phyloP scores from a whole-genome alignment of 2,888 invertebrate species.

The Rhagophthalmus giganteus region DNA sequence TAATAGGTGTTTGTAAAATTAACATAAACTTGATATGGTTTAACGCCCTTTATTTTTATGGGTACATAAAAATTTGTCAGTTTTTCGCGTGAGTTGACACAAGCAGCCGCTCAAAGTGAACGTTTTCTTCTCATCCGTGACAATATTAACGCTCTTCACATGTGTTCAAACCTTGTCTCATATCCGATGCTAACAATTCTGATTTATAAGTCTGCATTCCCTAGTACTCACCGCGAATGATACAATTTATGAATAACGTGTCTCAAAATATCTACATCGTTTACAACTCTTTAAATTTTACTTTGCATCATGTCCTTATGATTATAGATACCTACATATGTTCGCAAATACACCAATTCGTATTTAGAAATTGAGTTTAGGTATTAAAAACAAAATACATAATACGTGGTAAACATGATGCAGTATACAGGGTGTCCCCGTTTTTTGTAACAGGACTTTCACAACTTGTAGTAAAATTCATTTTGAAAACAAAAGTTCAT shows the following conservation, averaged over 20 bases:
- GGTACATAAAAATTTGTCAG: slow-evolving; percentile 40
- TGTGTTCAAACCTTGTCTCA: slow-evolving; percentile 28
- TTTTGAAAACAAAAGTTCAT: too few relatives aligned
- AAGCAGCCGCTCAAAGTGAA: slow-evolving; percentile 40
- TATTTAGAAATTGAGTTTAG: too few relatives aligned
- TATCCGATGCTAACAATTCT: slow-evolving; percentile 33
- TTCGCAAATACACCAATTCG: too few relatives aligned
- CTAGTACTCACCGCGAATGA: slow-evolving; percentile 19
- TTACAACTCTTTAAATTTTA: too few relatives aligned
- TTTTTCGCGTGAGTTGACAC: slow-evolving; percentile 41
- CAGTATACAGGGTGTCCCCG: too few relatives aligned
- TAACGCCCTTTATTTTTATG: slow-evolving; percentile 31
- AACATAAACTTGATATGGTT: slow-evolving; percentile 19
- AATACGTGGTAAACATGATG: too few relatives aligned
- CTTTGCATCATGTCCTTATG: too few relatives aligned
- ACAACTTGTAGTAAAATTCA: too few relatives aligned
- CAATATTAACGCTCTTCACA: slow-evolving; percentile 28
- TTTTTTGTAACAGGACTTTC: too few relatives aligned
- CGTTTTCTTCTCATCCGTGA: slow-evolving; percentile 39
- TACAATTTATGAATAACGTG: slow-evolving; percentile 23
- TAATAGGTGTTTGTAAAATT: not conserved
- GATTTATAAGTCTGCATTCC: slow-evolving; percentile 40
- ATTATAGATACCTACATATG: too few relatives aligned
- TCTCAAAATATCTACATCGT: slow-evolving; percentile 18
- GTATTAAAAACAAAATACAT: too few relatives aligned